These are phyloP conservation scores for Loris lydekkerianus DNA, from an alignment of 2,797 vertebrate species.

Conservation along the genomic window DNA sequence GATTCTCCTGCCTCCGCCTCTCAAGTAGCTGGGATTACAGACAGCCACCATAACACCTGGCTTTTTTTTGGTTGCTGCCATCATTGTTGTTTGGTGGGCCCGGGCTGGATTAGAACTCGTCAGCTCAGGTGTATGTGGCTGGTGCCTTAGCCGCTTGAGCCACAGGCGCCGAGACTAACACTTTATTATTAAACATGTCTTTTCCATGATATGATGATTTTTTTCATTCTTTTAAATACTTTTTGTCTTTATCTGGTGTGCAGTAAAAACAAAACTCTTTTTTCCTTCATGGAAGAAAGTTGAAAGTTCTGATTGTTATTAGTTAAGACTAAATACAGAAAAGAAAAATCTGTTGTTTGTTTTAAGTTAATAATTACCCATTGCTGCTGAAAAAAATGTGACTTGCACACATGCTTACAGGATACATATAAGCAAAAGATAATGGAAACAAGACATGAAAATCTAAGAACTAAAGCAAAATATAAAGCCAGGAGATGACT, in stretches of 20 bases:
- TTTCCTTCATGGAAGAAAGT: background rate
- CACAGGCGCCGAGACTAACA: no score
- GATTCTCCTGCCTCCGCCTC: no score
- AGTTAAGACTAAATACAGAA: conserved; percentile 61
- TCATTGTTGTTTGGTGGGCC: no score
- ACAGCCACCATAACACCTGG: no score
- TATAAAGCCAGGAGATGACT: conserved; percentile 58
- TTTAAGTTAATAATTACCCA: conserved; percentile 62
- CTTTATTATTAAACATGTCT: conserved; percentile 36
- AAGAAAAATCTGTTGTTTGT: conserved; percentile 60
- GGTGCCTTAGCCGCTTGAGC: no score
- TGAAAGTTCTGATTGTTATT: conserved; percentile 57
- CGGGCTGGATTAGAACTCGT: no score
- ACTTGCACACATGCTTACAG: background rate
- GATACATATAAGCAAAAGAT: conserved; percentile 52
- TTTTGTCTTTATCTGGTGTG: conserved; percentile 44
- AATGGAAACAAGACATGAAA: conserved; percentile 39
- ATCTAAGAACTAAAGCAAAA: conserved; percentile 55
- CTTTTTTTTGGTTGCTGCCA: no score
- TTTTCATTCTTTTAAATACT: conserved; percentile 29
- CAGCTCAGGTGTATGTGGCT: no score
- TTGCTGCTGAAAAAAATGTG: conserved; percentile 29
- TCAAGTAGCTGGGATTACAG: no score
- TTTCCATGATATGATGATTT: conserved; percentile 28
- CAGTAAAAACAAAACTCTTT: conserved; percentile 29